Evolutionary conservation across 2,113 vertebrate genomes (phyloP), one percentile per base, ranked within the genome.

Genomic region (Xyrauchen texanus): DNA sequence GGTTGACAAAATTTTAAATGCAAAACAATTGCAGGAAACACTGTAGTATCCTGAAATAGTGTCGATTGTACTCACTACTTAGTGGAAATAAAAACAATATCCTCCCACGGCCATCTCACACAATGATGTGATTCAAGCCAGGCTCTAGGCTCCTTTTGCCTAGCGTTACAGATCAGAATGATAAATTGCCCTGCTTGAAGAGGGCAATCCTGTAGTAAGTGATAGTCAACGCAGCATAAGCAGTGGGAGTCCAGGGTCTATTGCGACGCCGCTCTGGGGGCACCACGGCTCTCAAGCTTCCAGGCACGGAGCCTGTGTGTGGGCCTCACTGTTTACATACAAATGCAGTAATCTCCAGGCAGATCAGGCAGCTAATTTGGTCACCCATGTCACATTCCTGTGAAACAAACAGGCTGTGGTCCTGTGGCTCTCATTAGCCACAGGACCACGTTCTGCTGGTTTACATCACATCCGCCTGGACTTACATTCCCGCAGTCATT

Each of bases 1-100:
- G 80, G 71, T 84, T 81, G 87, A 88, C 86, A 83, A 84, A 82
- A 86, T 89, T 86, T 84, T 85, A 85, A 89, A 83, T 78, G 61
- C 81, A 66, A 62, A 88, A 91, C 92, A 93, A 92, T 90, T 61
- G 87, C 86, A 91, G 90, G 92, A 93, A 92, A 89, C 89, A 85
- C 85, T 87, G 85, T 70, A 85, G 77, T 86, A 83, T 83, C 78
- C 62, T 77, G 84, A 81, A 80, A 84, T 87, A 89, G 89, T 88
- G 88, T 89, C 82, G 86, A 81, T 87, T 82, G 80, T 88, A 87
- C 81, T 73, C 82, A 75, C 84, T 83, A 77, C 78, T 84, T 82
- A 80, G 78, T 90, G 85, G 88, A 90, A 72, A 91, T 85, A 82
- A n/a, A 5, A 12, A 45, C 53, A 34, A 13, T 82, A 89, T 89